A percentile compares a stretch with the other conserved stretches of the same genome.
These are phyloP conservation scores for Vollenhovia emeryi DNA, from an alignment of 1,140 invertebrate species.

Conservation along the genomic window DNA sequence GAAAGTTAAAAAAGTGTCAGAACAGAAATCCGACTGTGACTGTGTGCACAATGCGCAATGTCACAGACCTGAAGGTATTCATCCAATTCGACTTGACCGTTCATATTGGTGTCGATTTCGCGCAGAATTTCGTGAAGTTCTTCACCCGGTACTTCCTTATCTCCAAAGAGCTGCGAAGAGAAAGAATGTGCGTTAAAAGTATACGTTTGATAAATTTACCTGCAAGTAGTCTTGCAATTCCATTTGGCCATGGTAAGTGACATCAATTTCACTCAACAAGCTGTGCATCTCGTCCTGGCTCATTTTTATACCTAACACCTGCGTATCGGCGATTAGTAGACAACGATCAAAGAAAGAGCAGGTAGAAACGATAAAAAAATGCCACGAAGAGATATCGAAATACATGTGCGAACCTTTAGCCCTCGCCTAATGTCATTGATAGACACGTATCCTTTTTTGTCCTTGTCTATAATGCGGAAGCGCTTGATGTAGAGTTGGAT, in stretches of 20 bases:
- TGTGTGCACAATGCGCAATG: conserved; percentile 52
- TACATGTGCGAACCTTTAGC: conserved; percentile 91
- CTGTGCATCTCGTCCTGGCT: conserved; percentile 88
- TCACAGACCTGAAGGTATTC: conserved; percentile 98
- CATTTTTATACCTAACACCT: conserved; percentile 88
- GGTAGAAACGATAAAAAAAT: conserved; percentile 30
- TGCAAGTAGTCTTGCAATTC: conserved; percentile 91
- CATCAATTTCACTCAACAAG: conserved; percentile 89
- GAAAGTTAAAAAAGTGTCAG: conserved; percentile 38
- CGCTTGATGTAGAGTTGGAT: conserved; percentile 97
- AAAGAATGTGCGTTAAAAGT: conserved; percentile 76
- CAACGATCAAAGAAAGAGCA: conserved; percentile 64
- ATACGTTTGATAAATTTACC: conserved; percentile 85
- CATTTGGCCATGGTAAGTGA: conserved; percentile 89
- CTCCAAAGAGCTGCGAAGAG: conserved; percentile 92
- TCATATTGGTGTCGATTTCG: conserved; percentile 99
- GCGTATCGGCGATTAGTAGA: conserved; percentile 72
- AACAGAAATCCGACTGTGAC: conserved; percentile 42
- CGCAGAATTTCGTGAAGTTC: conserved; percentile 98
- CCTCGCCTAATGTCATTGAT: conserved; percentile 98
- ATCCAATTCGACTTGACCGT: conserved; percentile 99
- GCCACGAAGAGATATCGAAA: conserved; percentile 49
- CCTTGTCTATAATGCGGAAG: conserved; percentile 97
- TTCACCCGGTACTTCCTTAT: conserved; percentile 95
- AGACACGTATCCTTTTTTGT: conserved; percentile 98